Evolutionary conservation across 2,113 vertebrate genomes (phyloP), one percentile per base, ranked within the genome.

Genomic region (Boulengeromyrus knoepffleri): DNA sequence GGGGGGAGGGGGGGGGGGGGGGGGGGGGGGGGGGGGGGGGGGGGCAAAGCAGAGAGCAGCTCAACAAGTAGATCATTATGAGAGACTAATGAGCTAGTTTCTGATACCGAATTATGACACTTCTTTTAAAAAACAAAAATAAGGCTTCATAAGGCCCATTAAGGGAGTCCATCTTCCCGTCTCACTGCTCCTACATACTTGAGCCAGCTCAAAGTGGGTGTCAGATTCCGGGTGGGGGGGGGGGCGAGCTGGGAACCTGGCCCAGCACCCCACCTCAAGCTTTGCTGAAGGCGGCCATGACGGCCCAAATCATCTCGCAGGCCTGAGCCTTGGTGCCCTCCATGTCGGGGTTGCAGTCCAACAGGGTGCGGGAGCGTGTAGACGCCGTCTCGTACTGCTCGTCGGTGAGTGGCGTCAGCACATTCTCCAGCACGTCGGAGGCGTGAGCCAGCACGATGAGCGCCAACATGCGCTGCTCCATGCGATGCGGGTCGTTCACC

Each of bases 251-350:
- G 19, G 77, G 31, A 45, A 42, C 12, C 27, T 19, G 77, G 36
- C 77, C 77, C 56, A 62, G 62, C 1, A 1, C 62, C 62, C 83
- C 46, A 9, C 21, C 50, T 91, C 88, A 97, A 89, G 95, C 95
- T 91, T 96, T 96, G 88, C 96, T 97, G 89, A 97, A 97, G 21
- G 96, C 97, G 0, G 96, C 97, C 94, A 97, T 88, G 1, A 97
- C 96, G 0, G 97, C 97, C 97, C 97, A 97, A 92, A 97, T 96
- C 96, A 97, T 96, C 93, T 97, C 97, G 0, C 92, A 74, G 15
- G 93, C 93, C 12, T 3, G 92, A 13, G 90, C 92, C 91, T 96
- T 96, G 89, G 91, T 91, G 3, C 95, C 96, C 87, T 97, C 96
- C 77, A 93, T 92, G 85, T 97, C 96, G 0, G 97, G 96, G 90